phyloP scores from a whole-genome alignment of 2,113 vertebrate genomes.

The Notothenia coriiceps region DNA sequence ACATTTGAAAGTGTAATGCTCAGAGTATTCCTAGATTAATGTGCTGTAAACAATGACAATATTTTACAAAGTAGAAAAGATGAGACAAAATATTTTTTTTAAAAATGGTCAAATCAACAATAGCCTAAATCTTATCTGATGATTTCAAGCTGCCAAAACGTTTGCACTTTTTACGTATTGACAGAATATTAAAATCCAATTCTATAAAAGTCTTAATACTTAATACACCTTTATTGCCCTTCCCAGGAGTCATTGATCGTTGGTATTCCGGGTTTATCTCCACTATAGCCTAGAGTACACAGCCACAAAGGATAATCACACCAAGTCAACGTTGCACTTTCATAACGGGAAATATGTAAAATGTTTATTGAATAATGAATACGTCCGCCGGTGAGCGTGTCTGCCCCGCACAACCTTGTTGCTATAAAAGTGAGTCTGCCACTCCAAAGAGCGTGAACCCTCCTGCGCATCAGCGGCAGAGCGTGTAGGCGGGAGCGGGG shows the following conservation, averaged over 20 bases:
- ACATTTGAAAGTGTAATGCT: background rate
- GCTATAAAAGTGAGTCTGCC: conserved; percentile 64
- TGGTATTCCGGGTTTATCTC: conserved; percentile 44
- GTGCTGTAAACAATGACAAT: background rate
- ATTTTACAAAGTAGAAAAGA: background rate
- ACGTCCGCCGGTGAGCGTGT: conserved; percentile 27
- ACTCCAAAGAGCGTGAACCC: conserved; percentile 64
- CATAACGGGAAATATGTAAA: conserved; percentile 64
- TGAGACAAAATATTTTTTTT: background rate
- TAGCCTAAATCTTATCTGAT: too few relatives aligned
- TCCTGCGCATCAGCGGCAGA: conserved; percentile 42
- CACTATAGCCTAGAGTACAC: conserved; percentile 34
- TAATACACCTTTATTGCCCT: conserved; percentile 37
- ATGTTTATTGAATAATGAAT: conserved; percentile 76
- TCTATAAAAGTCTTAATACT: conserved; percentile 22
- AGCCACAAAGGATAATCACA: conserved; percentile 55
- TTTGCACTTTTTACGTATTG: conserved; percentile 29
- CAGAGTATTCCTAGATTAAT: background rate
- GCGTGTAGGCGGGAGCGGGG: conserved; percentile 62
- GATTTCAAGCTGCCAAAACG: background rate
- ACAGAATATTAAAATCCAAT: conserved; percentile 1
- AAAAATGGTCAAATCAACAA: background rate
- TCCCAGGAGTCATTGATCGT: conserved; percentile 46
- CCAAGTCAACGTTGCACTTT: conserved; percentile 40
- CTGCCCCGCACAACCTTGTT: conserved; percentile 45